Evolutionary conservation across 2,113 vertebrate genomes (phyloP).

Genomic region (Nerophis ophidion): DNA sequence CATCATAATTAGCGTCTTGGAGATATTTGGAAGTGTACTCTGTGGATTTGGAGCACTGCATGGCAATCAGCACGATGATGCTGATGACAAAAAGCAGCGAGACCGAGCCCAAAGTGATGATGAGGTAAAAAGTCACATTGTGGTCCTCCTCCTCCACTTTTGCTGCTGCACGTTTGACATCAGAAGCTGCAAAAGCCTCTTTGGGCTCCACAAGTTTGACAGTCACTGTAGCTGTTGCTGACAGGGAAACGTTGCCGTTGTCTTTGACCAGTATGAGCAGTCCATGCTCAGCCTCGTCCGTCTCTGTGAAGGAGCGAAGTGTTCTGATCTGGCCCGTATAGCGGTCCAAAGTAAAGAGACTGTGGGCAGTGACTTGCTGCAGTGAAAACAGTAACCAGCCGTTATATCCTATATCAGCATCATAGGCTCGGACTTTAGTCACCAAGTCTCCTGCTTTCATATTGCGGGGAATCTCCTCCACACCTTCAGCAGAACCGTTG

Average conservation of each 20-base stretch:
- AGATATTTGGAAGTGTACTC: constrained; percentile 51
- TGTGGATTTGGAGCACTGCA: constrained; percentile 52
- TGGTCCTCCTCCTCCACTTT: constrained; percentile 7
- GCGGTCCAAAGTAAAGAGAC: constrained; percentile 49
- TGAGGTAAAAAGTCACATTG: constrained; percentile 26
- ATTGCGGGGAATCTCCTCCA: constrained; percentile 31
- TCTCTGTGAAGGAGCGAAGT: constrained; percentile 52
- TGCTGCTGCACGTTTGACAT: constrained; percentile 11
- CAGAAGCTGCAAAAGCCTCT: constrained; percentile 32
- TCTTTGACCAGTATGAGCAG: constrained; percentile 50
- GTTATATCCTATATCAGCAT: constrained; percentile 58
- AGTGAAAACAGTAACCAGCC: constrained; percentile 51
- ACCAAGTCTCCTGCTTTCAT: constrained; percentile 49
- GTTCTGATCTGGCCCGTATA: constrained; percentile 54
- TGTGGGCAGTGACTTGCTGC: constrained; percentile 39
- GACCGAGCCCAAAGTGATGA: constrained; percentile 45
- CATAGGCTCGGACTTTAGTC: constrained; percentile 49
- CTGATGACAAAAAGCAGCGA: constrained; percentile 43
- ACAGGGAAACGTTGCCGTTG: constrained; percentile 47
- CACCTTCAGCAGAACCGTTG: not conserved
- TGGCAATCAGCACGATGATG: constrained; percentile 43
- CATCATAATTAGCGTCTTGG: constrained; percentile 7
- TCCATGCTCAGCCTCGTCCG: constrained; percentile 36
- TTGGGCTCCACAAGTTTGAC: constrained; percentile 30
- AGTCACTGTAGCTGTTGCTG: constrained; percentile 44